Evolutionary conservation across 2,888 invertebrate species (phyloP).

Genomic region (Panopea generosa): DNA sequence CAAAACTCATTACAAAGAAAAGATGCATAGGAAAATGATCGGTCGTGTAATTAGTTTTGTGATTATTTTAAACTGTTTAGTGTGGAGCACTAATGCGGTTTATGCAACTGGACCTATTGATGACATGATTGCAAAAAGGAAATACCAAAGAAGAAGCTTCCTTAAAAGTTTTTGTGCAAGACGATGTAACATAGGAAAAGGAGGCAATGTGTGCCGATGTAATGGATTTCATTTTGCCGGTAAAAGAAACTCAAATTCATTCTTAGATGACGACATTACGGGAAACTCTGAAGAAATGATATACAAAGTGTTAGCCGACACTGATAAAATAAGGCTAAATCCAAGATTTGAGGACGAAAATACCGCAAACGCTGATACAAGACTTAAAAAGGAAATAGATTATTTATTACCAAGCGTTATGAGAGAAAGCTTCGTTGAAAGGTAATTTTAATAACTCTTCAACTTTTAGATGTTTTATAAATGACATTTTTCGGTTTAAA

Average conservation of each 20-base stretch:
- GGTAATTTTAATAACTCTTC: constrained; percentile 2
- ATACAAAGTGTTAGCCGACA: constrained; percentile 18
- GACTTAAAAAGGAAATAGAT: constrained; percentile 1
- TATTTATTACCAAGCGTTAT: neutral
- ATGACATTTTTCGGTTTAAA: too few species aligned
- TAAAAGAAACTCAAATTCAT: constrained; percentile 56
- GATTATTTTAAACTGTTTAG: neutral
- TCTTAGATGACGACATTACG: neutral
- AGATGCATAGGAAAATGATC: neutral
- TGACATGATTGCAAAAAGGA: constrained; percentile 38
- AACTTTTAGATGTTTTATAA: too few species aligned
- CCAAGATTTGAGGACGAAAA: neutral
- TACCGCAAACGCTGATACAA: neutral
- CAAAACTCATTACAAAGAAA: neutral
- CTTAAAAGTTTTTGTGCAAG: constrained; percentile 66
- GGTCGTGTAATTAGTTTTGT: neutral
- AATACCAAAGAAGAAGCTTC: constrained; percentile 42
- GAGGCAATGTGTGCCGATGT: constrained; percentile 79
- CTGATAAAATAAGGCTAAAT: neutral
- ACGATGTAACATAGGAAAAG: constrained; percentile 71
- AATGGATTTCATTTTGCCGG: constrained; percentile 81
- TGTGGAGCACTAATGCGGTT: neutral
- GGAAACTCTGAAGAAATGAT: constrained; percentile 6
- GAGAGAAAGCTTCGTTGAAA: neutral
- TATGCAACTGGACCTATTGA: constrained; percentile 26